phyloP scores from a whole-genome alignment of 2,113 vertebrate genomes.

The Pseudolaguvia tuberculata region DNA sequence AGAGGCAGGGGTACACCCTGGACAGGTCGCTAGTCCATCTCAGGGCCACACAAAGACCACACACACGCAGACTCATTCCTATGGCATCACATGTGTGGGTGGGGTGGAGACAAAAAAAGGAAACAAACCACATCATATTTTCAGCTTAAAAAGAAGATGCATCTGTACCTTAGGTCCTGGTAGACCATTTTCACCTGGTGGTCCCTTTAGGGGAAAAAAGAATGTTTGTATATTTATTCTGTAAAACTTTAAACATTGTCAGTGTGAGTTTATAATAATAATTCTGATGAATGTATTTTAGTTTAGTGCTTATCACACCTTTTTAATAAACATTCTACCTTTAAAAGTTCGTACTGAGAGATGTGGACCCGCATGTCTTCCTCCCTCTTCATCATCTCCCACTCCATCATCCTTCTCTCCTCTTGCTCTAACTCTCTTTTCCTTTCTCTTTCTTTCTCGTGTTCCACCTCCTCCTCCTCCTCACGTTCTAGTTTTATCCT shows the following conservation, averaged over 20 bases:
- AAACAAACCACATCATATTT: background rate
- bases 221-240: background rate
- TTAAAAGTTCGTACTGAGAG: slow-evolving; percentile 59
- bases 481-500: slow-evolving; percentile 36
- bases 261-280: background rate
- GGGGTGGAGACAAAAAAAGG: slow-evolving; percentile 21
- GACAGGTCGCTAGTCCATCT: no score
- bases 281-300: background rate
- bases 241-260: background rate
- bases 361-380: slow-evolving; percentile 46
- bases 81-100: slow-evolving; percentile 45
- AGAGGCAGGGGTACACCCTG: no score
- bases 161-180: slow-evolving; percentile 67
- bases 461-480: slow-evolving; percentile 38
- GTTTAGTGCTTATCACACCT: background rate
- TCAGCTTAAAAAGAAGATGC: background rate
- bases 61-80: no score
- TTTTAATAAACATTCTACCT: slow-evolving; percentile 54
- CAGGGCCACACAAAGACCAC: no score
- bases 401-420: slow-evolving; percentile 52
- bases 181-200: slow-evolving; percentile 69
- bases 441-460: background rate
- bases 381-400: slow-evolving; percentile 51
- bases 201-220: slow-evolving; percentile 60
- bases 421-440: slow-evolving; percentile 29